phyloP scores from a whole-genome alignment of 2,113 vertebrate genomes.

The Alosa alosa region DNA sequence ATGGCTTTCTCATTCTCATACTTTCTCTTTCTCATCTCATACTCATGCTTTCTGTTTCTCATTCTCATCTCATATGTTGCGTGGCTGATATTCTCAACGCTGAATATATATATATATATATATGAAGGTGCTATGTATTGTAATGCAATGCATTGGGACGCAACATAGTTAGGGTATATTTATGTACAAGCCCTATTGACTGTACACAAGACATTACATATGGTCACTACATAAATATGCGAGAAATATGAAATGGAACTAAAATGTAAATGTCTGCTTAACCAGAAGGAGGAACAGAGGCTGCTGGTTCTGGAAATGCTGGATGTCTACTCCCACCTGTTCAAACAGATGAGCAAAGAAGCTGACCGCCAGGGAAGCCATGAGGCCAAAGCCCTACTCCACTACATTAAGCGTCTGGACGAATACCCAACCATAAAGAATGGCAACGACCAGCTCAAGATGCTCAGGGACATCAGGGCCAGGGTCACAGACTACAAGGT shows the following conservation, averaged over 20 bases:
- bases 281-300: not conserved
- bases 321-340: not conserved
- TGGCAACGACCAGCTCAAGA: not conserved
- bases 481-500: not conserved
- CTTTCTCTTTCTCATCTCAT: no score
- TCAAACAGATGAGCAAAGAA: not conserved
- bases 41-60: no score
- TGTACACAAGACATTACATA: no score
- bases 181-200: no score
- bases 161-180: no score
- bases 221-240: no score
- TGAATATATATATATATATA: no score
- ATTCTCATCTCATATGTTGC: no score
- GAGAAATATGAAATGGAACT: not conserved
- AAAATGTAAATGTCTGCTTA: not conserved
- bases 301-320: not conserved
- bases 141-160: no score
- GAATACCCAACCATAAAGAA: not conserved
- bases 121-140: no score
- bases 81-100: no score
- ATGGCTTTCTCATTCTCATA: no score
- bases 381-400: not conserved
- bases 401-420: not conserved
- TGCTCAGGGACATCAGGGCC: not conserved
- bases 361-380: not conserved